These are phyloP conservation scores for Polyommatus icarus DNA, from an alignment of 2,888 invertebrate species.

Conservation along the genomic window DNA sequence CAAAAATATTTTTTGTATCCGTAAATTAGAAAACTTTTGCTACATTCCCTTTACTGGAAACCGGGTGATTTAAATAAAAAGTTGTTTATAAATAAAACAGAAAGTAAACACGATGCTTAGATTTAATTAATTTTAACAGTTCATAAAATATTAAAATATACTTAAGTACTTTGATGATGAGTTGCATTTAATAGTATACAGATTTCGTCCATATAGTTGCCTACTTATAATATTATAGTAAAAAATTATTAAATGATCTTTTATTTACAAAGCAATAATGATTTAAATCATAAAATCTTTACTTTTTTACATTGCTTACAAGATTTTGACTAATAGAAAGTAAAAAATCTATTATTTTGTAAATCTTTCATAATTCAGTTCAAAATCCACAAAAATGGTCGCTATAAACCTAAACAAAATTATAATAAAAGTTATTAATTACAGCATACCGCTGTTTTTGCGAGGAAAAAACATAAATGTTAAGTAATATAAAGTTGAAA, in stretches of 20 bases:
- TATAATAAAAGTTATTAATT: conserved; percentile 25
- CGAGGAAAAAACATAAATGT: conserved; percentile 64
- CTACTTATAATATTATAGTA: no score
- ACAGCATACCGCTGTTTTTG: neutral
- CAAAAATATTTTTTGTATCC: conserved; percentile 70
- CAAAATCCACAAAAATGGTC: neutral
- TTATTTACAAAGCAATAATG: neutral
- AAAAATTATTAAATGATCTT: no score
- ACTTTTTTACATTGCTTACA: no score
- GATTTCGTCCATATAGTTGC: no score
- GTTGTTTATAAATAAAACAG: conserved; percentile 30
- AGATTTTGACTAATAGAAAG: neutral
- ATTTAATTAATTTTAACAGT: neutral
- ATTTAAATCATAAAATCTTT: no score
- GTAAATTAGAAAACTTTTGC: conserved; percentile 73
- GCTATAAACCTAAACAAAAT: neutral
- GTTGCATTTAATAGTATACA: no score
- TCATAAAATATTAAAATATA: neutral
- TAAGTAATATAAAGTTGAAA: conserved; percentile 80
- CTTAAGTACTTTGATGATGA: neutral
- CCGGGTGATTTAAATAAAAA: conserved; percentile 45
- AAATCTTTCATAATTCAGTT: neutral
- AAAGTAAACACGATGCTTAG: conserved; percentile 12
- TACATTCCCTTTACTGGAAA: conserved; percentile 57
- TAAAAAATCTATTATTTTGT: neutral